These are phyloP conservation scores for Mirza zaza DNA, from an alignment of 2,113 vertebrate species.

Conservation along the genomic window DNA sequence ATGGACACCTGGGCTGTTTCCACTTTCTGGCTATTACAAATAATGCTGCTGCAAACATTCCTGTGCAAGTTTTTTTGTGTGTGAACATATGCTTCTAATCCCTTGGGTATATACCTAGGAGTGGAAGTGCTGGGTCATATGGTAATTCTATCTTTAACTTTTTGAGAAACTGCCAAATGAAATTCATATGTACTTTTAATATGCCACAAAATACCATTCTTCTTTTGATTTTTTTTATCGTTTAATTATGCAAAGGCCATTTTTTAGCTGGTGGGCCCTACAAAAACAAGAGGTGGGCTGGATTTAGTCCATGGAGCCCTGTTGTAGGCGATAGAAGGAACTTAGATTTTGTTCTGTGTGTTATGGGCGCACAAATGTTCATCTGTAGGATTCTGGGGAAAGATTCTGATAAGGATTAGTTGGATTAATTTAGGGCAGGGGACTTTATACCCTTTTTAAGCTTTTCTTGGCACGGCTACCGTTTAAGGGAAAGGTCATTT, in stretches of 20 bases:
- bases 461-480: neutral
- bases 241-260: neutral
- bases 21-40: neutral
- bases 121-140: neutral
- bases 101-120: neutral
- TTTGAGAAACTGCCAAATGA: constrained; percentile 4
- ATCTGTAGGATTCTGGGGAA: neutral
- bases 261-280: neutral
- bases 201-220: neutral
- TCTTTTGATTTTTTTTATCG: neutral
- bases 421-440: neutral
- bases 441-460: neutral
- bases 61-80: neutral
- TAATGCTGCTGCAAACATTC: neutral
- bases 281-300: neutral
- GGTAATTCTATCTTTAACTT: constrained; percentile 32
- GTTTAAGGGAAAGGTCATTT: neutral
- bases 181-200: neutral
- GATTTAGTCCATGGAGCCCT: neutral
- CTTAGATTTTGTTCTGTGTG: neutral
- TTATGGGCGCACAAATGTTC: neutral
- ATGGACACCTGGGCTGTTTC: neutral
- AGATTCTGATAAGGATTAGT: neutral
- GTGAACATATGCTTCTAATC: neutral
- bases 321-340: neutral